A percentile compares a stretch with the other conserved stretches of the same genome.
These are phyloP conservation scores for Anguilla megastoma DNA, from an alignment of 2,797 vertebrate genomes.

Conservation along the genomic window DNA sequence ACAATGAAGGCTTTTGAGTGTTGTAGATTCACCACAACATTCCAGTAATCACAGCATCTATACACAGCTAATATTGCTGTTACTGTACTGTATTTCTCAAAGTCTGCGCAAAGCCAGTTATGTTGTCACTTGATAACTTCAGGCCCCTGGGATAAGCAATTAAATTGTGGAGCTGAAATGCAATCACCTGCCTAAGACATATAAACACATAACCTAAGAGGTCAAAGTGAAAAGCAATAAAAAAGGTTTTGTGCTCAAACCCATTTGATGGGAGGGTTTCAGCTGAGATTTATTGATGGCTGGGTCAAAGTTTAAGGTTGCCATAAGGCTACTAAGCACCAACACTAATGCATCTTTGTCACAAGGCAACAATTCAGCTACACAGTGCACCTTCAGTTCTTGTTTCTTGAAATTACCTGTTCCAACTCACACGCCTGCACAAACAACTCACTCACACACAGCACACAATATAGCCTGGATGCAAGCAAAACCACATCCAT, in stretches of 20 bases:
- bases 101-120: neutral
- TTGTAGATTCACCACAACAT: neutral
- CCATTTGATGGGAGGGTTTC: neutral
- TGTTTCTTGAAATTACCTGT: constrained; percentile 32
- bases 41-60: neutral
- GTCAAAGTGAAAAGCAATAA: constrained; percentile 27
- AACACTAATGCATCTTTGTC: constrained; percentile 23
- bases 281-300: constrained; percentile 23
- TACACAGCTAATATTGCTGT: neutral
- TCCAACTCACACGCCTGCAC: neutral
- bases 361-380: constrained; percentile 15
- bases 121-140: constrained; percentile 15
- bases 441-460: neutral
- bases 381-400: neutral
- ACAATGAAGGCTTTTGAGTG: neutral
- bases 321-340: constrained; percentile 33
- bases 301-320: constrained; percentile 29
- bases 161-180: constrained; percentile 18
- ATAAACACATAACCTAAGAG: constrained; percentile 3
- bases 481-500: constrained; percentile 2
- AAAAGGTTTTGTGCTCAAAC: constrained; percentile 25
- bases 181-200: constrained; percentile 23
- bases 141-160: constrained; percentile 17
- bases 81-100: neutral
- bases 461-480: neutral